Percentiles rank a stretch among this genome's conserved stretches.
Evolutionary conservation across 2,113 vertebrate species (phyloP).

Genomic region (Lethenteron reissneri): DNA sequence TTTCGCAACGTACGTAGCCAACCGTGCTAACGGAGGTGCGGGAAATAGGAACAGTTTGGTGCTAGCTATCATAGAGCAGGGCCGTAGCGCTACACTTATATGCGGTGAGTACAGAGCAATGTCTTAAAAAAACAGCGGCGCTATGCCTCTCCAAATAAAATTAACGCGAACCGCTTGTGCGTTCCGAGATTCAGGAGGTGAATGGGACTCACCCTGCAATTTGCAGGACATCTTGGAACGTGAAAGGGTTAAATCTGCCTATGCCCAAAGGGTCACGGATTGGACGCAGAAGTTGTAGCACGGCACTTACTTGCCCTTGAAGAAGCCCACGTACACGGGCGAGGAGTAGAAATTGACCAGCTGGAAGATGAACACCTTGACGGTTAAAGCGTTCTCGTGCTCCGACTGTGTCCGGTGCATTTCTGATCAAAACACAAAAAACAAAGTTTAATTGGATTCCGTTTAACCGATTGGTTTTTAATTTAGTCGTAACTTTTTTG

Average conservation of each 20-base stretch:
- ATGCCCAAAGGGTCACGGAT: background rate
- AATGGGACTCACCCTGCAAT: background rate
- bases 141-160: background rate
- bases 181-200: background rate
- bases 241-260: background rate
- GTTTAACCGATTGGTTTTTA: background rate
- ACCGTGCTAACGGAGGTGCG: too few species aligned
- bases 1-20: too few species aligned
- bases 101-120: too few species aligned
- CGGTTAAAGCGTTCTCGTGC: conserved; percentile 39
- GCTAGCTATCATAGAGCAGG: too few species aligned
- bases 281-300: background rate
- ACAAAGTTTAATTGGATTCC: too few species aligned
- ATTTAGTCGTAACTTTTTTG: background rate
- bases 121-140: background rate
- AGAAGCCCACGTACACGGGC: conserved; percentile 43
- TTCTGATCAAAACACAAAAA: conserved; percentile 18
- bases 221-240: background rate
- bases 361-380: conserved; percentile 51
- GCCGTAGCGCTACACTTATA: too few species aligned
- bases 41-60: too few species aligned
- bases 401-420: conserved; percentile 45
- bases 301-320: conserved; percentile 35
- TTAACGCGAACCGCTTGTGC: background rate
- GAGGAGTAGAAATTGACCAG: conserved; percentile 47